Evolutionary conservation across 1,140 invertebrate species (phyloP), one percentile per base, ranked within the genome.

Genomic region (Gonatopus flavifemur): DNA sequence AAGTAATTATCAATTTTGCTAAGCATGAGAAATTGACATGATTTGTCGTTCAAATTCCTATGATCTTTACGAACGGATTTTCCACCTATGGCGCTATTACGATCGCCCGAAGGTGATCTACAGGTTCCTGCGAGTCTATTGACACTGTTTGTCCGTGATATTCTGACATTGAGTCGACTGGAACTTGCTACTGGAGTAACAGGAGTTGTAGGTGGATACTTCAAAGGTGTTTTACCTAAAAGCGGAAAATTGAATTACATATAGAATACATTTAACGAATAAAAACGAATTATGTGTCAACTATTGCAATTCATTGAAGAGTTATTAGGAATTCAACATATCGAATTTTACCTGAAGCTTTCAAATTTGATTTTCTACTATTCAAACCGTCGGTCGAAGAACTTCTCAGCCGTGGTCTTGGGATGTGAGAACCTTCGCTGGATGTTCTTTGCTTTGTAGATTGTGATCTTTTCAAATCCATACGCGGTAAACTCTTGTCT

Each of bases 1-100:
- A 77, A 70, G 32, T 62, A 76, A 12, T 52, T 32, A 38, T 78
- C 76, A 35, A 78, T 69, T 25, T 64, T 71, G 3, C 33, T 43
- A 3, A 70, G 52, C 67, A 76, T 69, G 22, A 45, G 21, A 10
- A 37, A 9, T 43, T 76, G 76, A 57, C 67, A 75, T 3, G 10
- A 35, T 48, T 76, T 78, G 8, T 78, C 74, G 15, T 22, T 54
- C 2, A 78, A 40, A 15, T 66, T 67, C 21, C 74, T 49, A n/a
- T 25, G 69, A 21, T 78, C 76, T 48, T 77, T 78, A 10, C 57
- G 54, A 1, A 55, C 7, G 20, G 54, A 55, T 53, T 69, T 68
- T 7, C 19, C 16, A 20, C 52, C 50, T 4, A 71, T 30, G 6
- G 6, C 55, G 36, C 52, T 66, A 5, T 54, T 67, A 52, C 66